phyloP scores from a whole-genome alignment of 2,797 vertebrate genomes.

The Chaetophractus vellerosus region DNA sequence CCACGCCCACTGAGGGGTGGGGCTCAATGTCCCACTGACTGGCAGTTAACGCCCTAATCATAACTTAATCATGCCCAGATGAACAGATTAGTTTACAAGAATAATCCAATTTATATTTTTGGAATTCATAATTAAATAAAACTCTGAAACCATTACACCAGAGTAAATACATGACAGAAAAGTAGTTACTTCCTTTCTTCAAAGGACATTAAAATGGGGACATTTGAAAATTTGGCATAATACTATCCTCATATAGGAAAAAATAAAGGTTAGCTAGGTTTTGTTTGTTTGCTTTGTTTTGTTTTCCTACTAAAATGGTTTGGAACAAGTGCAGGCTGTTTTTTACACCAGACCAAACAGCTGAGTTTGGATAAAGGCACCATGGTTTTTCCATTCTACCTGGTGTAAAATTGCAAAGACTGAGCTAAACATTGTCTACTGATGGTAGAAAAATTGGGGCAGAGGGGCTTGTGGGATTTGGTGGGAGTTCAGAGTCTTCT shows the following conservation, averaged over 20 bases:
- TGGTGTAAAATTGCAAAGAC: neutral
- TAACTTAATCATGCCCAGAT: no score
- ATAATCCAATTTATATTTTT: no score
- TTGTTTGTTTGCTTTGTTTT: neutral
- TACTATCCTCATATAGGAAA: neutral
- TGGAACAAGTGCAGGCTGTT: neutral
- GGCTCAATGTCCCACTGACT: no score
- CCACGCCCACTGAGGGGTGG: no score
- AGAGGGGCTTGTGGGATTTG: neutral
- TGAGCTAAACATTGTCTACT: no score
- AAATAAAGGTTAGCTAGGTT: neutral
- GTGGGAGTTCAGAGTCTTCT: neutral
- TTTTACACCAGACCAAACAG: neutral
- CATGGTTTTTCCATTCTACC: neutral
- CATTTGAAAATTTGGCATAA: neutral
- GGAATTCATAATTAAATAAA: no score
- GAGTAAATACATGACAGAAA: neutral
- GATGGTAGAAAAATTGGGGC: neutral
- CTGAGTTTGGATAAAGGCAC: neutral
- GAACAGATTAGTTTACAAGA: no score
- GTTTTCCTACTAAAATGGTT: neutral
- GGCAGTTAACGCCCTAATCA: no score
- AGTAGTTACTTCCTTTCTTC: neutral
- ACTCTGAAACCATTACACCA: no score
- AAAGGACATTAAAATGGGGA: neutral